Percentiles rank a stretch among this genome's conserved stretches.
phyloP scores from a whole-genome alignment of 2,113 vertebrate genomes.

The Acanthisitta chloris region DNA sequence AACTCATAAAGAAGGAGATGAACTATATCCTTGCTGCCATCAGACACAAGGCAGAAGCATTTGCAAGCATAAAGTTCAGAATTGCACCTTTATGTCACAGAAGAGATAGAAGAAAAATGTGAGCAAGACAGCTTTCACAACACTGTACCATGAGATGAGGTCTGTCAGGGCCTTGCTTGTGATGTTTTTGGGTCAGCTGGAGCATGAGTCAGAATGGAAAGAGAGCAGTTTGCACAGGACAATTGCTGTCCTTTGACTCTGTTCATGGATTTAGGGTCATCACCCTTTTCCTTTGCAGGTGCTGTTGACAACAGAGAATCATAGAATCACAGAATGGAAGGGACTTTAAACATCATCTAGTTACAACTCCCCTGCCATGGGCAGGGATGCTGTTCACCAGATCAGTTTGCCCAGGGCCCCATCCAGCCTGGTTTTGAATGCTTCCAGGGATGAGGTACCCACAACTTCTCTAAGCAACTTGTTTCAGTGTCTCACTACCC shows the following conservation, averaged over 20 bases:
- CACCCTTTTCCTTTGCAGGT: not conserved
- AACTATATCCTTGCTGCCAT: not conserved
- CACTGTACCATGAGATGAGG: not conserved
- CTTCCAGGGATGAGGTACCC: not conserved
- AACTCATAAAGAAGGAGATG: not conserved
- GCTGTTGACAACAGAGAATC: not conserved
- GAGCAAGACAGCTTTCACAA: not conserved
- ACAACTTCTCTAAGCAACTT: not conserved
- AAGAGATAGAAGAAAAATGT: not conserved
- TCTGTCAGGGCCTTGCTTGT: not conserved
- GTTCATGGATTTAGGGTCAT: accelerated
- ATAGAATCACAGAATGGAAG: not conserved
- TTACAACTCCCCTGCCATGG: not conserved
- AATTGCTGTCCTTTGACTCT: not conserved
- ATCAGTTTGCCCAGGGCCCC: not conserved
- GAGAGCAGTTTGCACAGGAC: not conserved
- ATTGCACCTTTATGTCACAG: not conserved
- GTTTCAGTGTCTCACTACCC: not conserved
- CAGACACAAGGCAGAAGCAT: not conserved
- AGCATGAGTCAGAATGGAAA: not conserved
- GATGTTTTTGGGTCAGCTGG: not conserved
- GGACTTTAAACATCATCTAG: not conserved
- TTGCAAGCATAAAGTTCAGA: not conserved
- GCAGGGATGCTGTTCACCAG: not conserved
- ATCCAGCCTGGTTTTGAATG: not conserved